phyloP scores from a whole-genome alignment of 2,888 invertebrate genomes.

The Melanostoma mellinum region DNA sequence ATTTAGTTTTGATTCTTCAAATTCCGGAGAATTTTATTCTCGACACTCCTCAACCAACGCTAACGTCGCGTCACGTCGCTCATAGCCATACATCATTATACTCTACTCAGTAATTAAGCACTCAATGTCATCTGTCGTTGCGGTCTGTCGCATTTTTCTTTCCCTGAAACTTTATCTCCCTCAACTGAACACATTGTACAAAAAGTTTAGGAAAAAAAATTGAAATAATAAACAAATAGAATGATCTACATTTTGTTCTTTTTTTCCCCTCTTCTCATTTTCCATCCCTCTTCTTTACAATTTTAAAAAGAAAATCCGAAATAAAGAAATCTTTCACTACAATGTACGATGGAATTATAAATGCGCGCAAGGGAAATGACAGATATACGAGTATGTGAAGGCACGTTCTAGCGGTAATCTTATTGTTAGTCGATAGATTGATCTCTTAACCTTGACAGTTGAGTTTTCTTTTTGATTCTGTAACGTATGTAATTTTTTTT shows the following conservation, averaged over 20 bases:
- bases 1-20: constrained; percentile 7
- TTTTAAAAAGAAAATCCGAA: constrained; percentile 37
- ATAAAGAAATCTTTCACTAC: constrained; percentile 59
- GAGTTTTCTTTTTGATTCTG: constrained; percentile 19
- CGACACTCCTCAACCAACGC: constrained; percentile 32
- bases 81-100: constrained; percentile 54
- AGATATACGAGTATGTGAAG: constrained; percentile 58
- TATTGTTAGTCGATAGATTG: constrained; percentile 66
- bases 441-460: constrained; percentile 69
- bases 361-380: constrained; percentile 22
- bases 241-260: constrained; percentile 33
- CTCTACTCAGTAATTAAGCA: constrained; percentile 65
- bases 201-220: constrained; percentile 11
- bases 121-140: constrained; percentile 70
- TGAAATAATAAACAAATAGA: constrained; percentile 27
- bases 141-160: constrained; percentile 69
- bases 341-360: constrained; percentile 15
- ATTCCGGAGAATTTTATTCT: constrained; percentile 40
- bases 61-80: neutral
- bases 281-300: constrained; percentile 24
- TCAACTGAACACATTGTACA: constrained; percentile 24
- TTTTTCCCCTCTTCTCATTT: constrained; percentile 29
- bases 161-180: constrained; percentile 62
- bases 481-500: neutral
- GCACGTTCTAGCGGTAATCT: constrained; percentile 69